Evolutionary conservation across 2,888 invertebrate genomes (phyloP).

Genomic region (Mythimna impura): DNA sequence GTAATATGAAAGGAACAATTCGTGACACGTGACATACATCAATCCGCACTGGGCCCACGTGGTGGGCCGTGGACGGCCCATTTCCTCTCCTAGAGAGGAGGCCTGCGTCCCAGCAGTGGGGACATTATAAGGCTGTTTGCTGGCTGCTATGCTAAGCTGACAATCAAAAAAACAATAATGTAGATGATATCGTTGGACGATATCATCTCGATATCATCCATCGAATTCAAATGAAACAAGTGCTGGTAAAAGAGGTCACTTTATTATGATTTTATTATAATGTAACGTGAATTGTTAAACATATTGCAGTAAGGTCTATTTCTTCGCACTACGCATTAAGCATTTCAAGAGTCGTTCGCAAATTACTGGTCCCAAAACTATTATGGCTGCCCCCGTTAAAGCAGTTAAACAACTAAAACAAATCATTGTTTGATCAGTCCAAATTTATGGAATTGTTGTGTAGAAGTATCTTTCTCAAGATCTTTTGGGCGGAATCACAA

Average conservation of each 20-base stretch:
- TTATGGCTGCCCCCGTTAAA: not conserved
- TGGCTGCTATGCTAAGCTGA: too few species aligned
- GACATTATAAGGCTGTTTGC: too few species aligned
- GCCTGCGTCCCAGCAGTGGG: too few species aligned
- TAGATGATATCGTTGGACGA: not conserved
- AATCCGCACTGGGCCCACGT: too few species aligned
- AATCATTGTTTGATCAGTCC: slow-evolving; percentile 65
- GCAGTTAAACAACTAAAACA: slow-evolving; percentile 50
- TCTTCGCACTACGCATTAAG: not conserved
- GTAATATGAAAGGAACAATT: too few species aligned
- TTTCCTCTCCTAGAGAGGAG: too few species aligned
- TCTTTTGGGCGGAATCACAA: not conserved
- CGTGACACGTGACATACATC: too few species aligned
- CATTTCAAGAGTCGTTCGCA: not conserved
- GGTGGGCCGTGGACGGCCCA: too few species aligned
- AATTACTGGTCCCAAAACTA: not conserved
- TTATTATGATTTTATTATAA: not conserved
- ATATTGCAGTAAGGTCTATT: not conserved
- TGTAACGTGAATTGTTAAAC: not conserved
- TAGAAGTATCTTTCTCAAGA: not conserved
- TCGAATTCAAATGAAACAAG: not conserved
- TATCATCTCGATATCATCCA: not conserved
- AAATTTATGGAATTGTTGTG: not conserved
- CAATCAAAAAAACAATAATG: not conserved
- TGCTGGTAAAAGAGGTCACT: not conserved